Conservation (phyloP, 2,113 vertebrate species). For the Aramus guarauna region DNA sequence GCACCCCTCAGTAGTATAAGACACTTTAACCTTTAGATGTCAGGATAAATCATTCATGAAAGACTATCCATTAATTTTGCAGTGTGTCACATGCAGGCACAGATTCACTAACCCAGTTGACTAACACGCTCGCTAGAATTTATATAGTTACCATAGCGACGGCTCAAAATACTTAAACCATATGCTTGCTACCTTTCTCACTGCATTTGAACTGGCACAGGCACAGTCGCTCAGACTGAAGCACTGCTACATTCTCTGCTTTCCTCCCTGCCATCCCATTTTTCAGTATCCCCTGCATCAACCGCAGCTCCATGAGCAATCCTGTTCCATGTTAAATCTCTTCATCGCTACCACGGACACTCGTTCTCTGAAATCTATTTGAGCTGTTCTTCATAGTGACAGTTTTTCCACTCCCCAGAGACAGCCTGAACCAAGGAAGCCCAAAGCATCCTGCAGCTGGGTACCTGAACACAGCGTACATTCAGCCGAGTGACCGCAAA, state of each 20-base stretch:
- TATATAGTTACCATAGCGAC: constrained; percentile 55
- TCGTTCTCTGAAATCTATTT: background rate
- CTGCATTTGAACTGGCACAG: background rate
- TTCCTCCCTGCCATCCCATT: background rate
- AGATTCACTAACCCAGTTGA: constrained; percentile 25
- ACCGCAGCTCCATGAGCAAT: background rate
- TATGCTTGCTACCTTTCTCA: background rate
- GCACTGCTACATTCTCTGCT: background rate
- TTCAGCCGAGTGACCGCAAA: background rate
- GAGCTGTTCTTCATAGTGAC: rapidly evolving
- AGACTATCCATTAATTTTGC: constrained; percentile 26
- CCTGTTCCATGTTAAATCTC: background rate
- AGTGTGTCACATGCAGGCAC: constrained; percentile 16
- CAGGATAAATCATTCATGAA: constrained; percentile 39
- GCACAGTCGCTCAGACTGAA: background rate
- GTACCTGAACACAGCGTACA: rapidly evolving
- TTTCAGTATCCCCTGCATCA: background rate
- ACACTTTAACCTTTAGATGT: constrained; percentile 38
- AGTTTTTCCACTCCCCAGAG: background rate
- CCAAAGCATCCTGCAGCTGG: background rate
- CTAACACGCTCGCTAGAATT: constrained; percentile 16
- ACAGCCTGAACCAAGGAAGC: background rate
- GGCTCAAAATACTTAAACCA: constrained; percentile 25
- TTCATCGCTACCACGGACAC: rapidly evolving
- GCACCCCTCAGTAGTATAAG: background rate